A percentile compares a stretch with the other conserved stretches of the same genome.
phyloP scores from a whole-genome alignment of 92 coral and sea anemone species.

The Zoanthus sociatus region DNA sequence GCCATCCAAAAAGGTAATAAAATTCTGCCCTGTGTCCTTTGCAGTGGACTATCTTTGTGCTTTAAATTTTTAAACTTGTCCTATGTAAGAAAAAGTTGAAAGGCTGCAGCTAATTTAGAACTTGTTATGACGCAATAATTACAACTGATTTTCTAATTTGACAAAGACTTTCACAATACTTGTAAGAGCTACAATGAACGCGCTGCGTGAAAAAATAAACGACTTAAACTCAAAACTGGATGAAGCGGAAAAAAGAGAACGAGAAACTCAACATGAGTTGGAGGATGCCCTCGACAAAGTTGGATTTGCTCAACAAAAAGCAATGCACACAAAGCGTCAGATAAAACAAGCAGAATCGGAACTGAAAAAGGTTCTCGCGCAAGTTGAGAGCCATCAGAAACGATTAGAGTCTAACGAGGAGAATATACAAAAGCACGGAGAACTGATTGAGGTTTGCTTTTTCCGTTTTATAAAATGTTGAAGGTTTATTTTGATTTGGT shows the following conservation, averaged over 20 bases:
- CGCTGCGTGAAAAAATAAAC: slow-evolving; percentile 31
- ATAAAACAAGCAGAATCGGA: slow-evolving; percentile 16
- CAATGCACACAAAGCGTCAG: slow-evolving; percentile 4
- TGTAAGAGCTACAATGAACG: slow-evolving; percentile 19
- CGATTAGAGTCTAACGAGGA: not conserved
- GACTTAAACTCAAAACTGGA: slow-evolving; percentile 6
- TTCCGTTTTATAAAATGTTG: not conserved
- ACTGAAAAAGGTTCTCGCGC: not conserved
- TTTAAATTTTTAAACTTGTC: too few relatives aligned
- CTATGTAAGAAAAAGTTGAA: too few relatives aligned
- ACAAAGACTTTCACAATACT: not conserved
- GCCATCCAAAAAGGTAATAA: too few relatives aligned
- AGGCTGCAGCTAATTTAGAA: not conserved
- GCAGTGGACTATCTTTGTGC: too few relatives aligned
- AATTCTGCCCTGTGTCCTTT: too few relatives aligned
- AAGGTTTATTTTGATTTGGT: not conserved
- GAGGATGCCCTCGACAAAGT: slow-evolving; percentile 18
- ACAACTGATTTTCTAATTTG: not conserved
- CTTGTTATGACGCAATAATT: slow-evolving; percentile 3
- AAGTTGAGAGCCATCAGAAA: not conserved
- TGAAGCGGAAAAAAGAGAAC: slow-evolving; percentile 4
- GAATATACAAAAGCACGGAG: not conserved
- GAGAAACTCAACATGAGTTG: not conserved
- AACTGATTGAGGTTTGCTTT: slow-evolving; percentile 11
- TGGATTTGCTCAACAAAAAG: not conserved